phyloP scores from a whole-genome alignment of 2,113 vertebrate species.

The Alligator sinensis region DNA sequence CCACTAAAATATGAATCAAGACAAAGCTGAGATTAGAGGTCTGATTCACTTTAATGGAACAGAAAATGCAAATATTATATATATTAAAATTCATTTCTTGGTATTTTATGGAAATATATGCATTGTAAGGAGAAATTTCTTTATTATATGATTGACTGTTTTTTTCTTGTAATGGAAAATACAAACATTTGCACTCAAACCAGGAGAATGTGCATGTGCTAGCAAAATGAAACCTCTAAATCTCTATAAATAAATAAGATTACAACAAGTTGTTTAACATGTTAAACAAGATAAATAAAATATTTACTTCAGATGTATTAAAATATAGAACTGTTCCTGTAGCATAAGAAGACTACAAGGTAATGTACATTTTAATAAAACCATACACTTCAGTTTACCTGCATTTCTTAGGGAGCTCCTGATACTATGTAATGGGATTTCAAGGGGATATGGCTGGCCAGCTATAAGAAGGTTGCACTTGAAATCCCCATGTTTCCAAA shows the following conservation, averaged over 20 bases:
- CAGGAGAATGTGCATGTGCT: conserved; percentile 23
- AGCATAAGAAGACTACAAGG: neutral
- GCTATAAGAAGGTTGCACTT: neutral
- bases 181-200: conserved; percentile 62
- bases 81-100: conserved; percentile 68
- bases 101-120: conserved; percentile 44
- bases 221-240: conserved; percentile 46
- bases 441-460: neutral
- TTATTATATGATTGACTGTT: conserved; percentile 36
- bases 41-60: conserved; percentile 39
- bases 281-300: conserved; percentile 39
- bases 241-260: conserved; percentile 56
- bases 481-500: neutral
- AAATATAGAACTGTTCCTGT: neutral
- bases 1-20: conserved; percentile 73
- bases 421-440: neutral
- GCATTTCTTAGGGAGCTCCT: neutral
- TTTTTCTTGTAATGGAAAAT: conserved; percentile 55
- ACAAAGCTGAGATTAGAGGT: conserved; percentile 62
- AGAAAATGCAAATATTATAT: conserved; percentile 65
- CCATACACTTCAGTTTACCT: neutral
- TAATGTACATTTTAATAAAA: neutral
- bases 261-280: conserved; percentile 28
- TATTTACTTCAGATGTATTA: neutral
- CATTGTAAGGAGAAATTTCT: conserved; percentile 30